Base-by-base conservation (phyloP, 2,888 invertebrate species). In the Listrodromus nycthemerus region DNA sequence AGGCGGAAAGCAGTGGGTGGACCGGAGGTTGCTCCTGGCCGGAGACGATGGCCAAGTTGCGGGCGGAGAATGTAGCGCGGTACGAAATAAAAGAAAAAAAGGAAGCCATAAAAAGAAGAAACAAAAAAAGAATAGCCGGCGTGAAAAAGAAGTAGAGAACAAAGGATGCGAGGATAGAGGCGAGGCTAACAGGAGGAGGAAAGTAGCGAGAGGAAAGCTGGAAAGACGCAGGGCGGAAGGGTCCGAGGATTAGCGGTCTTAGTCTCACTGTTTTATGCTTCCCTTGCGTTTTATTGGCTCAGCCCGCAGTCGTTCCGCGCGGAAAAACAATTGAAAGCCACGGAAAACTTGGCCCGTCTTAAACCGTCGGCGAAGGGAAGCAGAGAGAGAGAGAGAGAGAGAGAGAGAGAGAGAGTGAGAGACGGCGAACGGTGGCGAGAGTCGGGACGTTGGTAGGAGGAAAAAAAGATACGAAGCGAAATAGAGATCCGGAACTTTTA, bases 331-430 rank as follows among this genome's bases (percentile, higher is more conserved):
- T 91, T 87, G 87, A 85, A 81, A 82, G 80, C 84, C 87, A 80
- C 83, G 86, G 87, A 87, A 87, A 91, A 89, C 85, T 91, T 91
- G 88, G 89, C 88, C 89, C 86, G 88, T 87, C 89, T 89, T 85
- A 87, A 88, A 87, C 75, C 81, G 74, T 73, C n/a, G 45, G 58
- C 48, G 21, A n/a, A 66, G 19, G 48, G 30, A 66, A 13, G 41
- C n/a, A 19, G 37, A 21, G 13, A n/a, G n/a, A n/a, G n/a, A n/a
- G n/a, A n/a, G n/a, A n/a, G n/a, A n/a, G n/a, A n/a, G n/a, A n/a
- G n/a, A n/a, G n/a, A n/a, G n/a, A n/a, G n/a, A n/a, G n/a, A n/a
- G n/a, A n/a, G n/a, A n/a, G n/a, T n/a, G n/a, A n/a, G n/a, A 0
- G 41, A 41, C 41, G 10, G 3, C 0, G 41, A 16, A 45, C 13